Base-by-base conservation (phyloP, 2,113 vertebrate genomes). In the Vidua chalybeata region DNA sequence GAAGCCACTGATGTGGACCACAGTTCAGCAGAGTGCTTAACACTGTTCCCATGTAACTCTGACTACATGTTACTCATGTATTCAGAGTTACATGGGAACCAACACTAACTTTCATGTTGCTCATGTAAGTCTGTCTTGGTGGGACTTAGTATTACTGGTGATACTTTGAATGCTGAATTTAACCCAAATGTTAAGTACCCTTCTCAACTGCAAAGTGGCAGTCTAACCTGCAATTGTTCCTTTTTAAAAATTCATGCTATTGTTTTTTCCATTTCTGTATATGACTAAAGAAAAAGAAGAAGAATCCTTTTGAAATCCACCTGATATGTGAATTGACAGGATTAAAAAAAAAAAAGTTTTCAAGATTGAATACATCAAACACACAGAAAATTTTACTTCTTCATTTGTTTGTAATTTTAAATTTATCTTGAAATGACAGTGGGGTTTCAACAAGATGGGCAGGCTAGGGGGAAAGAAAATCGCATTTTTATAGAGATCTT, bases 401-500 rank as follows among this genome's bases (percentile, higher is more conserved):
- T 15, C 11, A n/a, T 71, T 37, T 61, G 28, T 68, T 48, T 49
- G 16, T 52, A 67, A 22, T 67, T 58, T 64, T 51, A 41, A n/a
- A 46, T 51, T 41, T 81, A 30, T 91, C 55, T 67, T 75, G 41
- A 88, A 88, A 54, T 11, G 9, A n/a, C 45, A 78, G 28, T 16
- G 4, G 10, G 6, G 5, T 68, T 87, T 87, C 27, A 41, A 55
- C 6, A 81, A 81, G 79, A 75, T 14, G 46, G 7, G 21, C 5
- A 66, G 51, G 35, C 0, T 2, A 83, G 9, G 23, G 48, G 15
- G 15, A n/a, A 72, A 51, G 11, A 48, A 61, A 79, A 63, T 37
- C 54, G 13, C 3, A 16, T 55, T 91, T 87, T 35, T 69, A 5
- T 97, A 91, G 98, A 97, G 95, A 97, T 97, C 79, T 98, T 98